A percentile compares a stretch with the other conserved stretches of the same genome.
phyloP scores from a whole-genome alignment of 1,140 invertebrate genomes.

The Calliphora vicina region DNA sequence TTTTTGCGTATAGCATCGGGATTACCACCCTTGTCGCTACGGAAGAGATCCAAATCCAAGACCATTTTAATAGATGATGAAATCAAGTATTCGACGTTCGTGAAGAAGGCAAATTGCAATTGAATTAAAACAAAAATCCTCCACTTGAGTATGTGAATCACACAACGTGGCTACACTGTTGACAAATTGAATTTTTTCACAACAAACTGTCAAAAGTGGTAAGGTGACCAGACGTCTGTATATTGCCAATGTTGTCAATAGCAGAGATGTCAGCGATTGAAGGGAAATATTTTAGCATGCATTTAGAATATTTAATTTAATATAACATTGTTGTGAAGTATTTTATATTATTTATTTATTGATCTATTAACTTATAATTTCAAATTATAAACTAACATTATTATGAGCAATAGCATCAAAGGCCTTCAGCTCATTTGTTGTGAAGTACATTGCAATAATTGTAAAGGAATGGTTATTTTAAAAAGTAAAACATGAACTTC shows the following conservation, averaged over 20 bases:
- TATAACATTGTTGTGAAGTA: too few relatives aligned
- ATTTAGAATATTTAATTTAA: too few relatives aligned
- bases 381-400: too few relatives aligned
- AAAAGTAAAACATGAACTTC: too few relatives aligned
- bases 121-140: background rate
- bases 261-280: background rate
- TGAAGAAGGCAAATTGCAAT: background rate
- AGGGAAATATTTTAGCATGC: too few relatives aligned
- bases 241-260: background rate
- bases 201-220: background rate
- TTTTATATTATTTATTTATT: too few relatives aligned
- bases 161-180: constrained; percentile 21
- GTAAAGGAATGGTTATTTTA: too few relatives aligned
- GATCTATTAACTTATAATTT: too few relatives aligned
- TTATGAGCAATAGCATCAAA: too few relatives aligned
- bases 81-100: constrained; percentile 21
- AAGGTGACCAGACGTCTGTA: background rate
- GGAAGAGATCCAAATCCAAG: constrained; percentile 96
- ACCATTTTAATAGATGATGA: constrained; percentile 75
- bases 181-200: constrained; percentile 32
- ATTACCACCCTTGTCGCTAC: constrained; percentile 93
- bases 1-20: constrained; percentile 91
- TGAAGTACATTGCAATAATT: too few relatives aligned
- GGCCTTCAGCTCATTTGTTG: too few relatives aligned
- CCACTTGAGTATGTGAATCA: background rate